Percentiles rank a stretch among this genome's conserved stretches.
Conservation (phyloP, 2,888 invertebrate species). For the Acrocyrtus sp. region DNA sequence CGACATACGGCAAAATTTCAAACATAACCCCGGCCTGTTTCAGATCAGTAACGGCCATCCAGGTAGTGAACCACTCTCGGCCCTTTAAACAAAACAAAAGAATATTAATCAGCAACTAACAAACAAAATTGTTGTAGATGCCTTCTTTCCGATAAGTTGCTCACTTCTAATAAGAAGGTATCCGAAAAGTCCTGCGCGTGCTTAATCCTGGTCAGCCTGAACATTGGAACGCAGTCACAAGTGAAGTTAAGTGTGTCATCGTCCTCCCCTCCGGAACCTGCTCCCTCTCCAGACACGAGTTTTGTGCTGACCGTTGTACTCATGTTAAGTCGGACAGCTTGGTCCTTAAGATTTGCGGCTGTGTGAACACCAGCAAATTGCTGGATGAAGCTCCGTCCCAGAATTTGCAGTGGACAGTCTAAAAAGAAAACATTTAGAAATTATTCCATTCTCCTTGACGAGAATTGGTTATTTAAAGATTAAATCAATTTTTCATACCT, state of each 20-base stretch:
- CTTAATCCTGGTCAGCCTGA: conserved; percentile 67
- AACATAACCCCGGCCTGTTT: conserved; percentile 67
- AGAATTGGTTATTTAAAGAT: neutral
- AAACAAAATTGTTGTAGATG: neutral
- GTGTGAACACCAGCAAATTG: conserved; percentile 60
- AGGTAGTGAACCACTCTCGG: conserved; percentile 68
- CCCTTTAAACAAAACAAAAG: too few relatives aligned
- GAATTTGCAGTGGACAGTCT: conserved; percentile 63
- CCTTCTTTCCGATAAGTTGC: neutral
- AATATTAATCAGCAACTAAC: too few relatives aligned
- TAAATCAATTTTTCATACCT: conserved; percentile 49
- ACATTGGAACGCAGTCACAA: conserved; percentile 66
- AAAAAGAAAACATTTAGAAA: too few relatives aligned
- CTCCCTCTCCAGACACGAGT: conserved; percentile 15
- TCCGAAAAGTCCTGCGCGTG: conserved; percentile 68
- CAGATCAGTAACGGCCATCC: conserved; percentile 67
- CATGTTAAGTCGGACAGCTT: conserved; percentile 55
- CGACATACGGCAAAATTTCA: conserved; percentile 67
- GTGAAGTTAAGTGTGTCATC: conserved; percentile 53
- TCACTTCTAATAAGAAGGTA: conserved; percentile 68
- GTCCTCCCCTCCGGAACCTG: conserved; percentile 3
- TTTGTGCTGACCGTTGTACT: conserved; percentile 37
- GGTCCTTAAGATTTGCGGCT: conserved; percentile 54
- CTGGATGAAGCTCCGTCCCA: conserved; percentile 62
- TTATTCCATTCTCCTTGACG: neutral